These are phyloP conservation scores for Zaprionus taronus DNA, from an alignment of 1,140 invertebrate genomes.

Conservation along the genomic window DNA sequence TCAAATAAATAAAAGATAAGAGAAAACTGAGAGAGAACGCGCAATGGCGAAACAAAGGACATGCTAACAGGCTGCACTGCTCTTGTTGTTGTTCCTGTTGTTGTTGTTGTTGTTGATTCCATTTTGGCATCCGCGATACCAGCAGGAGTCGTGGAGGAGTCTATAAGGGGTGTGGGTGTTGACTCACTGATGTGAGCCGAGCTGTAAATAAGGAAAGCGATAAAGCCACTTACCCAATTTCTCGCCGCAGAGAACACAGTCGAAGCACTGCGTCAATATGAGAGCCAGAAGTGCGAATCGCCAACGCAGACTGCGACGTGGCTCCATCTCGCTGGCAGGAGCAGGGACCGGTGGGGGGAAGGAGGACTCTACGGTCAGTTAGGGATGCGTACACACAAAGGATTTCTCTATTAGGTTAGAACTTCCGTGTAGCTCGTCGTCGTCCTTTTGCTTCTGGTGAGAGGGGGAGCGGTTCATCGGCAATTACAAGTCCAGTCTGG, in stretches of 20 bases:
- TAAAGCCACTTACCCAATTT: constrained; percentile 75
- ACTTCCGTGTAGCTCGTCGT: constrained; percentile 21
- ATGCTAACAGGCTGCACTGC: constrained; percentile 20
- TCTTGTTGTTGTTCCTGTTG: constrained; percentile 15
- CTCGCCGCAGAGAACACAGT: constrained; percentile 69
- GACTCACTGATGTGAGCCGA: constrained; percentile 44
- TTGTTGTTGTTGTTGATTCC: constrained; percentile 18
- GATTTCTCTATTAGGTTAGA: constrained; percentile 53
- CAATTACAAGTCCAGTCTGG: constrained; percentile 39
- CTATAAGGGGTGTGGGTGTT: neutral
- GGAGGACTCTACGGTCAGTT: constrained; percentile 23
- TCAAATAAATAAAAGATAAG: constrained; percentile 70
- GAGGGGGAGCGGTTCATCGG: constrained; percentile 45
- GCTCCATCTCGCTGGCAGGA: constrained; percentile 40
- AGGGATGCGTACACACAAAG: constrained; percentile 39
- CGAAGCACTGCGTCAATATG: constrained; percentile 54
- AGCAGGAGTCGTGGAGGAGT: neutral
- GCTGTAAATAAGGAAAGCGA: constrained; percentile 55
- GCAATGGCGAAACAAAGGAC: constrained; percentile 41
- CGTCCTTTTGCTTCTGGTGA: constrained; percentile 8
- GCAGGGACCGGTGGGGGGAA: neutral
- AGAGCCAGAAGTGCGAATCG: constrained; percentile 50
- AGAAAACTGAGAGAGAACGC: constrained; percentile 26
- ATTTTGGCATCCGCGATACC: constrained; percentile 33
- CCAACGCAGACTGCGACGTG: constrained; percentile 17